Evolutionary conservation across 1,140 invertebrate species (phyloP).

Genomic region (Uloborus diversus): DNA sequence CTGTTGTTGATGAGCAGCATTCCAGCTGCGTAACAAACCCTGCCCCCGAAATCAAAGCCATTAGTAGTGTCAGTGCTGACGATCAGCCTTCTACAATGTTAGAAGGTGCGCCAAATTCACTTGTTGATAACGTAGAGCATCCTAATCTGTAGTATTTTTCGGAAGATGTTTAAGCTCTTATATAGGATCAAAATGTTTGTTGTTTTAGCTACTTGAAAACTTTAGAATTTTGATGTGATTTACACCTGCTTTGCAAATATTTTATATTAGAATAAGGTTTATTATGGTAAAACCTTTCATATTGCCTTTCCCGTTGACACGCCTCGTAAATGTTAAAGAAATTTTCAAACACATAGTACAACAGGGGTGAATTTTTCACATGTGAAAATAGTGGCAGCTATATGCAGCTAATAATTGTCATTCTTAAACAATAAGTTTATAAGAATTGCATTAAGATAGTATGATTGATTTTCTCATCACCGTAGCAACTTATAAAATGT

Average conservation of each 20-base stretch:
- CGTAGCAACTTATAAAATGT: too few species aligned
- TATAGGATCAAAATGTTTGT: slow-evolving; percentile 30
- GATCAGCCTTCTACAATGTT: slow-evolving; percentile 18
- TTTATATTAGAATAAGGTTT: slow-evolving; percentile 37
- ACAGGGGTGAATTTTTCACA: slow-evolving; percentile 17
- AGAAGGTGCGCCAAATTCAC: slow-evolving; percentile 34
- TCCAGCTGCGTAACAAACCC: neutral
- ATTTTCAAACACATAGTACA: slow-evolving; percentile 19
- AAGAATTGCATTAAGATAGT: too few species aligned
- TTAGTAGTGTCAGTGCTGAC: neutral
- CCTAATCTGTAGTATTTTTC: slow-evolving; percentile 26
- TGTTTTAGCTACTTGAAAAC: slow-evolving; percentile 46
- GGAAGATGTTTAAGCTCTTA: slow-evolving; percentile 19
- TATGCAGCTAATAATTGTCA: slow-evolving; percentile 26
- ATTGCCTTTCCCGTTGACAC: slow-evolving; percentile 35
- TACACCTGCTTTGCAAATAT: slow-evolving; percentile 53
- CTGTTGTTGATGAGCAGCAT: neutral
- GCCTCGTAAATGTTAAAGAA: slow-evolving; percentile 38
- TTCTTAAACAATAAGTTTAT: too few species aligned
- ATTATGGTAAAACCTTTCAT: slow-evolving; percentile 49
- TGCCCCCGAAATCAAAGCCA: neutral
- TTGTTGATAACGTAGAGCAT: slow-evolving; percentile 20
- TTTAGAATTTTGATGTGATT: slow-evolving; percentile 55
- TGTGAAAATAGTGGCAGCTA: slow-evolving; percentile 53
- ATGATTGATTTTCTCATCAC: too few species aligned